Evolutionary conservation across 2,888 invertebrate species (phyloP).

Genomic region (Hymenopus coronatus): DNA sequence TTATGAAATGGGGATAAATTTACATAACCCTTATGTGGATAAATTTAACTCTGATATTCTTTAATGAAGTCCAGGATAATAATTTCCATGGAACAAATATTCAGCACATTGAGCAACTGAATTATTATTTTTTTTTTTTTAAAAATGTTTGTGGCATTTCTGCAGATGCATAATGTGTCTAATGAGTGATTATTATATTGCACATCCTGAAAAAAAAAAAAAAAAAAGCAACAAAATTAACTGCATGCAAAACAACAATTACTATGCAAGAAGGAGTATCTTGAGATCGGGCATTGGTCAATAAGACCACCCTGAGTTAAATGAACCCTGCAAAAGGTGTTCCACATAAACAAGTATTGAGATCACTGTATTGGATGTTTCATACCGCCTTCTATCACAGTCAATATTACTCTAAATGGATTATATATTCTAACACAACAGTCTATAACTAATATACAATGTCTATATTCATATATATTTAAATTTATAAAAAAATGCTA

Average conservation of each 20-base stretch:
- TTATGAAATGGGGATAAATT: no score
- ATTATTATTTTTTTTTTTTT: no score
- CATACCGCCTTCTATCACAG: slow-evolving; percentile 18
- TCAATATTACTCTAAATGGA: slow-evolving; percentile 5
- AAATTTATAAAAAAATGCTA: not conserved
- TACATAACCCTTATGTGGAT: no score
- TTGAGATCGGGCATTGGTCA: not conserved
- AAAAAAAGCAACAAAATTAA: not conserved
- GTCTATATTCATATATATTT: not conserved
- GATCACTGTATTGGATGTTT: slow-evolving; percentile 22
- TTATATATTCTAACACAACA: not conserved
- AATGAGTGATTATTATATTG: not conserved
- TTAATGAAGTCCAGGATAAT: no score
- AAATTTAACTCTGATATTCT: no score
- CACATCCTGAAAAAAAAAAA: not conserved
- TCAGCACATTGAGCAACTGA: no score
- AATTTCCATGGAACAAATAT: no score
- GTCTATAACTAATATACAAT: not conserved
- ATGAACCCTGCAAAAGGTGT: not conserved
- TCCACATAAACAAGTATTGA: slow-evolving; percentile 1
- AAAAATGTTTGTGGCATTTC: not conserved
- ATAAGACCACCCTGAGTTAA: not conserved
- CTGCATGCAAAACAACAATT: not conserved
- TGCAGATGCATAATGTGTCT: not conserved
- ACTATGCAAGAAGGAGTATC: not conserved